Conservation (phyloP, 2,113 vertebrate genomes). For the Nesogale talazaci region DNA sequence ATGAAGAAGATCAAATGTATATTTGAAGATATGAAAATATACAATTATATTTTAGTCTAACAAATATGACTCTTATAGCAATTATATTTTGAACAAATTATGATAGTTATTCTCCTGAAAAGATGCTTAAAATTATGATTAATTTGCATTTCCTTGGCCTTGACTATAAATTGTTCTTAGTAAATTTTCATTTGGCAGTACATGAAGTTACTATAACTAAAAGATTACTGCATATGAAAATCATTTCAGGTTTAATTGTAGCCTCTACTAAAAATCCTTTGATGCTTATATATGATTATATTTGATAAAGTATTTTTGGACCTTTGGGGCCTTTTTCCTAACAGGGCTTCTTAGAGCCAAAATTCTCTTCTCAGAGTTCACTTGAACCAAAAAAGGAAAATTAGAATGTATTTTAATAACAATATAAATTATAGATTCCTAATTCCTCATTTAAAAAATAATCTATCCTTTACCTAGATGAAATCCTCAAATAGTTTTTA, state of each 20-base stretch:
- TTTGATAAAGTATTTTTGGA: background rate
- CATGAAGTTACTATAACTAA: conserved; percentile 12
- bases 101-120: conserved; percentile 35
- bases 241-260: background rate
- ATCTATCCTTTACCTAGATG: background rate
- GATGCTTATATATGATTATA: background rate
- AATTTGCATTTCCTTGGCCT: conserved; percentile 23
- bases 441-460: background rate
- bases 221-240: background rate
- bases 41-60: conserved; percentile 57
- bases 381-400: background rate
- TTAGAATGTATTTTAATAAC: conserved; percentile 23
- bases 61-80: conserved; percentile 75
- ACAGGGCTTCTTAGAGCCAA: conserved; percentile 24
- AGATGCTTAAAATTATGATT: conserved; percentile 6
- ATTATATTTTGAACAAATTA: conserved; percentile 53
- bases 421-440: background rate
- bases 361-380: conserved; percentile 7
- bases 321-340: background rate
- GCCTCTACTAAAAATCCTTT: conserved; percentile 7
- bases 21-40: too few relatives aligned
- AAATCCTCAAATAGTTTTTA: background rate
- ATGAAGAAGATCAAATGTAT: conserved; percentile 75
- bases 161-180: conserved; percentile 28
- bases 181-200: background rate